Percentiles rank a stretch among this genome's conserved stretches.
Evolutionary conservation across 2,888 invertebrate genomes (phyloP).

Genomic region (Monoplex corrugatus): DNA sequence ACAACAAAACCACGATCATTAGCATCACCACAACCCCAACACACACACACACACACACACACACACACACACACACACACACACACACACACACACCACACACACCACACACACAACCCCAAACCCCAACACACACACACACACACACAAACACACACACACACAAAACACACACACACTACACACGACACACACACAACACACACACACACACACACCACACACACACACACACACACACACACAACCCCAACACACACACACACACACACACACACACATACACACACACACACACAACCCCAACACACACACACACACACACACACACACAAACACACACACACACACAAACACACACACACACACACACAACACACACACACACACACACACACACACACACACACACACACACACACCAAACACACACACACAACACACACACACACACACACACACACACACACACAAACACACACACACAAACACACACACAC

Average conservation of each 20-base stretch:
- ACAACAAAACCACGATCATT: not conserved
- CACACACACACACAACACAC: not conserved
- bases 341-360: not conserved
- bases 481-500: not conserved
- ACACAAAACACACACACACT: not conserved
- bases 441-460: not conserved
- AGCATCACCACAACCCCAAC: too few relatives aligned
- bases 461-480: not conserved
- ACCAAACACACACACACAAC: too few relatives aligned
- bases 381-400: too few relatives aligned
- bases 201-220: too few relatives aligned
- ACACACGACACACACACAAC: not conserved
- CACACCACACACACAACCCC: not conserved
- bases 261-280: too few relatives aligned
- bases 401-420: not conserved
- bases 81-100: too few relatives aligned
- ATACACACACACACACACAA: too few relatives aligned
- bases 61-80: not conserved
- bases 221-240: too few relatives aligned
- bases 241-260: too few relatives aligned
- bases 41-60: slow-evolving; percentile 9
- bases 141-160: not conserved
- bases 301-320: too few relatives aligned
- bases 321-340: too few relatives aligned
- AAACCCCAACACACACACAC: not conserved